phyloP scores from a whole-genome alignment of 2,797 vertebrate genomes.

The Dicrostonyx torquatus region DNA sequence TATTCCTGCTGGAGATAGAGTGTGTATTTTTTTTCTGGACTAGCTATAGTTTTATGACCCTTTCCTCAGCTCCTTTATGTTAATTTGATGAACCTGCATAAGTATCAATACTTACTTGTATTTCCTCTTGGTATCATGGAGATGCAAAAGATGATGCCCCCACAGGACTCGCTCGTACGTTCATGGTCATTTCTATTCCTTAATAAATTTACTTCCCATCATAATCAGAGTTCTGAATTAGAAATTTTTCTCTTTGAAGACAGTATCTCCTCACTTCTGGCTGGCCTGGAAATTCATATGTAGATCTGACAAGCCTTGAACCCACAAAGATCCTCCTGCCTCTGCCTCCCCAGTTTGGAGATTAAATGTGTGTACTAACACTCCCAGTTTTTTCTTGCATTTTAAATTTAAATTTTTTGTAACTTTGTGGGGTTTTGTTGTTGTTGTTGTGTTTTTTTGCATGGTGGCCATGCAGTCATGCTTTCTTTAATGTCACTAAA shows the following conservation, averaged over 20 bases:
- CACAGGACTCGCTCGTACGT: not conserved
- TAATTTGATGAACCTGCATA: not conserved
- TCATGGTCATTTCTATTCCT: not conserved
- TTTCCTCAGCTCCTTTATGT: not conserved
- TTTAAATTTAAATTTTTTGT: not conserved
- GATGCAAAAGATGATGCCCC: not conserved
- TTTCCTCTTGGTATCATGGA: not conserved
- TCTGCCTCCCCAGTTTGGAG: not conserved
- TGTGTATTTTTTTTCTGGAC: not conserved
- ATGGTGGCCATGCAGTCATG: not conserved
- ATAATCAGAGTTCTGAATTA: conserved; percentile 4
- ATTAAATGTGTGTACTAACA: not conserved
- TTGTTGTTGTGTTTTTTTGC: not conserved
- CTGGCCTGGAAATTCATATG: not conserved
- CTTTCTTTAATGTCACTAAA: conserved; percentile 40
- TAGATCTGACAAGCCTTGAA: not conserved
- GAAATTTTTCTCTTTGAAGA: not conserved
- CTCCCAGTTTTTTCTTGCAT: not conserved
- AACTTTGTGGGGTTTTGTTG: not conserved
- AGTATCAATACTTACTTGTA: not conserved
- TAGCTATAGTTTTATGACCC: conserved; percentile 11
- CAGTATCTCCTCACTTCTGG: not conserved
- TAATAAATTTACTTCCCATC: not conserved
- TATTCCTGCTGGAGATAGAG: not conserved
- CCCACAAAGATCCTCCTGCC: not conserved